These are phyloP conservation scores for Drosophila bipectinata DNA, from an alignment of 1,140 invertebrate genomes.

Conservation along the genomic window DNA sequence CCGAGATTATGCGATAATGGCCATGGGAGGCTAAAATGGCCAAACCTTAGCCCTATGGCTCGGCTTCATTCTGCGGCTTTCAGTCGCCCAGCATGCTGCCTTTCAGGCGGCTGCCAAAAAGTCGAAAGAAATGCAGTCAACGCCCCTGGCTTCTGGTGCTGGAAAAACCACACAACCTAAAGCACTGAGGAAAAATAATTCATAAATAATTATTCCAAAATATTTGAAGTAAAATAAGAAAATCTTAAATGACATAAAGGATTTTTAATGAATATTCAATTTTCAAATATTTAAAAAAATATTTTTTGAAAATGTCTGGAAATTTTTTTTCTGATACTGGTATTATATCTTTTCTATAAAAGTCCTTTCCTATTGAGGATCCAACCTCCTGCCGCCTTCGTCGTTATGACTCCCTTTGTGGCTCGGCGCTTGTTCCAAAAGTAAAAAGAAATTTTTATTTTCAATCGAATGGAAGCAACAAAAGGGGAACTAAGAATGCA, in stretches of 20 bases:
- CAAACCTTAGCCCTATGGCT: slow-evolving; percentile 11
- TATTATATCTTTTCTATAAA: slow-evolving; percentile 44
- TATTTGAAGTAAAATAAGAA: too few relatives aligned
- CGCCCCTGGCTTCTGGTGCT: slow-evolving; percentile 35
- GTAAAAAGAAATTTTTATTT: slow-evolving; percentile 43
- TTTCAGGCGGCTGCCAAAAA: slow-evolving; percentile 64
- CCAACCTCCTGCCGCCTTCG: neutral
- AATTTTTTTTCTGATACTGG: too few relatives aligned
- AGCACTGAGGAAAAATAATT: neutral
- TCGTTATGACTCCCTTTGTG: slow-evolving; percentile 29
- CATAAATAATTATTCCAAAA: neutral
- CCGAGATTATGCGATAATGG: slow-evolving; percentile 70
- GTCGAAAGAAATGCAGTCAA: slow-evolving; percentile 70
- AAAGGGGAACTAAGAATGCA: slow-evolving; percentile 39
- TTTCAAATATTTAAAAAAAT: too few relatives aligned
- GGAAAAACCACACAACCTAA: slow-evolving; percentile 5
- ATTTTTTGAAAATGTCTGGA: neutral
- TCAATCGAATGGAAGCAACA: slow-evolving; percentile 23
- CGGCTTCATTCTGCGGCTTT: slow-evolving; percentile 33
- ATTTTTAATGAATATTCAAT: too few relatives aligned
- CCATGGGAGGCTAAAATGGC: slow-evolving; percentile 23
- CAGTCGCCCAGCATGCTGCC: slow-evolving; percentile 62
- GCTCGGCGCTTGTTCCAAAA: slow-evolving; percentile 45
- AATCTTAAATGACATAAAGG: too few relatives aligned
- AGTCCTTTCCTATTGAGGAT: slow-evolving; percentile 49